Base-by-base conservation (phyloP, 2,797 vertebrate species). In the Hydrolagus colliei region DNA sequence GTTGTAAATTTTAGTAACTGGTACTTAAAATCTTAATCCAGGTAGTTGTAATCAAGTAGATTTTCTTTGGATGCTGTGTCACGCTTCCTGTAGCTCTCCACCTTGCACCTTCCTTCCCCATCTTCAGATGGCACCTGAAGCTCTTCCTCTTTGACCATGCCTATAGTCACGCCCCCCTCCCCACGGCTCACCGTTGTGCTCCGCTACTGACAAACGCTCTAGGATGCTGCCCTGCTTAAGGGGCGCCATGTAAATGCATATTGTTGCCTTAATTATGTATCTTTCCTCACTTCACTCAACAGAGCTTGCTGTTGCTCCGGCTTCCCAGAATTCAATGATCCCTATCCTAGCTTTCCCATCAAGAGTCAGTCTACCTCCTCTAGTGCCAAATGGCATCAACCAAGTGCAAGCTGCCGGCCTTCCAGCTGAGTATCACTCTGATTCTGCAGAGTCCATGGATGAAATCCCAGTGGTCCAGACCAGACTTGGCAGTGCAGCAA, bases 401-500 rank as follows among this genome's bases (percentile, higher is more conserved):
- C 84, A 91, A 0, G 88, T 95, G 73, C 95, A 92, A 87, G 93
- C 94, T 0, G 92, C 94, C 0, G 95, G 93, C 7, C 92, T 94
- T 6, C 93, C 96, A 0, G 93, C 92, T 35, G 93, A 96, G 86
- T 97, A 93, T 93, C 95, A 95, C 88, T 97, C 96, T 0, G 94
- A 96, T 88, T 97, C 96, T 0, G 94, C 96, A 0, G 96, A 98
- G 88, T 97, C 96, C 85, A 89, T 97, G 94, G 95, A 97, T 87
- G 96, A 97, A 92, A 96, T 96, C 86, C 97, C 96, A 0, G 95
- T 97, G 91, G 94, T 92, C 8, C 90, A 97, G 91, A 96, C 94
- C 67, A 91, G 87, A 84, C 93, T 97, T 72, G 97, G 96, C 88
- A 97, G 95, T 20, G 90, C 91, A 0, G 92, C 95, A 10, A 88